A percentile compares a stretch with the other conserved stretches of the same genome.
These are phyloP conservation scores for Malurus elegans DNA, from an alignment of 2,113 vertebrate species.

Conservation along the genomic window DNA sequence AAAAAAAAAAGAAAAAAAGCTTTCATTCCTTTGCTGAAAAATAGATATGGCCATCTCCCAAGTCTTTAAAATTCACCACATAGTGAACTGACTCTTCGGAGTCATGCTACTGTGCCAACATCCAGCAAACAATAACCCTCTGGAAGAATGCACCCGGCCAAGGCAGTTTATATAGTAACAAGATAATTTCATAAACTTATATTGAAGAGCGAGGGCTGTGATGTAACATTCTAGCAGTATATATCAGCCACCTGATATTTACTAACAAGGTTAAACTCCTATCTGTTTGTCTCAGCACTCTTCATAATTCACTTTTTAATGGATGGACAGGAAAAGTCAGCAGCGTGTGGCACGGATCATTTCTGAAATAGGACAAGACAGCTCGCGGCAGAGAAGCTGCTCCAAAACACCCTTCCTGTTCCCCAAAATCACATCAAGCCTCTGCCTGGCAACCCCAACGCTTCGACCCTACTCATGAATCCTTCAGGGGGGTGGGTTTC, in stretches of 20 bases:
- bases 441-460: neutral
- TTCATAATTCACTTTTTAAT: slow-evolving; percentile 58
- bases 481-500: slow-evolving; percentile 17
- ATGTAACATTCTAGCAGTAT: slow-evolving; percentile 44
- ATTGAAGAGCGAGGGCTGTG: slow-evolving; percentile 35
- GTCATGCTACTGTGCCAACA: slow-evolving; percentile 26
- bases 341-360: slow-evolving; percentile 34
- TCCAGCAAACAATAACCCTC: slow-evolving; percentile 40
- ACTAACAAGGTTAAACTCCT: slow-evolving; percentile 60
- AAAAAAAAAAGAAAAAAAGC: neutral
- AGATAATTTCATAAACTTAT: slow-evolving; percentile 45
- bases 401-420: neutral
- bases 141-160: slow-evolving; percentile 12
- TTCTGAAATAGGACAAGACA: slow-evolving; percentile 36
- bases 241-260: slow-evolving; percentile 49
- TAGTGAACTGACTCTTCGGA: slow-evolving; percentile 37
- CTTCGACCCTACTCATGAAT: neutral
- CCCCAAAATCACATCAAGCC: neutral
- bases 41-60: slow-evolving; percentile 59
- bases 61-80: slow-evolving; percentile 51
- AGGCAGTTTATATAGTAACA: slow-evolving; percentile 31
- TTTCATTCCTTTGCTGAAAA: slow-evolving; percentile 72
- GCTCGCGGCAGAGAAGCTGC: neutral
- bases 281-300: slow-evolving; percentile 63
- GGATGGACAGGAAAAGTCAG: slow-evolving; percentile 59